Conservation (phyloP, 2,888 invertebrate genomes). For the Himalopsyche kuldschensis region DNA sequence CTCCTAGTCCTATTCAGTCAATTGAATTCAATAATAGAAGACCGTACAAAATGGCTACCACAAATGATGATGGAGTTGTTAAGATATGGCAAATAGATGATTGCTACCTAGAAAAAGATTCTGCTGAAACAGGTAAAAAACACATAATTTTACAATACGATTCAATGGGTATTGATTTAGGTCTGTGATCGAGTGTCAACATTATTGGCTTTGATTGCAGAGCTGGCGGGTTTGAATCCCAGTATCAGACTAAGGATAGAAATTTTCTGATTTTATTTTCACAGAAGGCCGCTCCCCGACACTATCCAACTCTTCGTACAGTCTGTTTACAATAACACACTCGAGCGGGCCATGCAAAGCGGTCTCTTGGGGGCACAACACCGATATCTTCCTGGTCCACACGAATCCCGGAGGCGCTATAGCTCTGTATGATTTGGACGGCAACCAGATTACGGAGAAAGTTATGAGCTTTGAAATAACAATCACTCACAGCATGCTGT, state of each 20-base stretch:
- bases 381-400: background rate
- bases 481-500: background rate
- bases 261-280: background rate
- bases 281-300: background rate
- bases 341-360: background rate
- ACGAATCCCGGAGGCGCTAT: background rate
- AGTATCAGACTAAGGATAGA: no score
- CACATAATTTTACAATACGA: background rate
- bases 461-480: background rate
- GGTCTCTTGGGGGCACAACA: background rate
- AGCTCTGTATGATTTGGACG: background rate
- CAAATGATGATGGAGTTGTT: slow-evolving; percentile 61
- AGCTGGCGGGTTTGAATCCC: no score
- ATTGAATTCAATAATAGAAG: slow-evolving; percentile 56
- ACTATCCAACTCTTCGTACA: background rate
- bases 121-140: slow-evolving; percentile 42
- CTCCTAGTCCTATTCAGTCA: slow-evolving; percentile 52
- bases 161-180: no score
- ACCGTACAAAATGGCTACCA: slow-evolving; percentile 61
- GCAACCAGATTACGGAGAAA: background rate
- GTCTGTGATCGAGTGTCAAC: no score
- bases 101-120: slow-evolving; percentile 28
- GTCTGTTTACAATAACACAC: background rate
- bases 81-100: slow-evolving; percentile 61
- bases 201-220: no score